Base-by-base conservation (phyloP, 2,888 invertebrate species). In the Meliscaeva auricollis region DNA sequence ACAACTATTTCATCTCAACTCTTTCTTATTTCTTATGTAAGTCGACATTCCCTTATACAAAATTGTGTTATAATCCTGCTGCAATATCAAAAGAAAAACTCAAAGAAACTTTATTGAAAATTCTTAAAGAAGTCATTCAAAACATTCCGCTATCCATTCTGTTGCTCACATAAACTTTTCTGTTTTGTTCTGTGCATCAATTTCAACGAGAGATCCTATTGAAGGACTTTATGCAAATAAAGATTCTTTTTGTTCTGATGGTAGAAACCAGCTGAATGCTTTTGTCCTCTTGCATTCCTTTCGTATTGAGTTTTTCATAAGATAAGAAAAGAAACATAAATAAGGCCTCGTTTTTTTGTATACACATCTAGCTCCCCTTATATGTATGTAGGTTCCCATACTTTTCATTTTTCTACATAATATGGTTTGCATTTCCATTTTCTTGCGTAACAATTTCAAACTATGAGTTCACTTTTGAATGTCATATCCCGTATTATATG, bases 391-490 rank as follows among this genome's bases (percentile, higher is more conserved):
- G n/a, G n/a, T n/a, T n/a, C n/a, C n/a, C n/a, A n/a, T n/a, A n/a
- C n/a, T 30, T 46, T 72, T 68, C 17, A 56, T 9, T 17, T 4
- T n/a, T 15, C 41, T 20, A 17, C 5, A 46, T 32, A 44, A 32
- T 69, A 72, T 46, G 74, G 38, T 62, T 62, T 58, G 68, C 54
- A 58, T 20, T 48, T 62, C 38, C 20, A 26, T 32, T 48, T 15
- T 66, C 46, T 62, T 62, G 26, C 64, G 46, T 69, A 54, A 69
- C 64, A 69, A 32, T 74, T 64, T 62, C 44, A 52, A 64, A 50
- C 54, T 73, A 60, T 54, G 60, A 56, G 62, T 54, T 68, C 66
- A 38, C 35, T 73, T 78, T 74, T 69, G 83, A 83, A 78, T 83
- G 83, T 78, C 83, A 78, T 73, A 48, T 62, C 69, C 38, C 38